Evolutionary conservation across 2,888 invertebrate species (phyloP).

Genomic region (Andricus quercusramuli): DNA sequence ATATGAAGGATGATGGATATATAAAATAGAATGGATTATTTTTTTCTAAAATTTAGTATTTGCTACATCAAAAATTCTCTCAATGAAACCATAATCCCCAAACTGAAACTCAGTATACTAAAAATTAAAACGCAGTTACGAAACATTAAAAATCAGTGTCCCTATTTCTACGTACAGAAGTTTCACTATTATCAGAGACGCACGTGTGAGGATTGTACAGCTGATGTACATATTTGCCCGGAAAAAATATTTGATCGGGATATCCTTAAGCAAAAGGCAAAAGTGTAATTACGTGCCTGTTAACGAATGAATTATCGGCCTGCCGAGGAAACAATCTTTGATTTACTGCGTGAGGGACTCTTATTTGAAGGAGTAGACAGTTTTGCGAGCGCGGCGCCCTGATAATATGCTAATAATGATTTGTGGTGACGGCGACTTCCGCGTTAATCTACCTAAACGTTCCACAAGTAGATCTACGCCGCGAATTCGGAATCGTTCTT

Average conservation of each 20-base stretch:
- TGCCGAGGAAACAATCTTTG: constrained; percentile 67
- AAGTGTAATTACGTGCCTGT: constrained; percentile 73
- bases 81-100: too few relatives aligned
- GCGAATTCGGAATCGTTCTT: constrained; percentile 49
- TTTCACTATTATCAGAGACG: not conserved
- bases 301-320: constrained; percentile 73
- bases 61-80: too few relatives aligned
- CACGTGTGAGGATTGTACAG: not conserved
- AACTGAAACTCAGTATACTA: too few relatives aligned
- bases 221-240: constrained; percentile 43
- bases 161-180: not conserved
- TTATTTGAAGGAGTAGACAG: constrained; percentile 62
- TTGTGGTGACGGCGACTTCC: constrained; percentile 67
- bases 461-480: constrained; percentile 54
- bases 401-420: constrained; percentile 76
- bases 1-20: too few relatives aligned
- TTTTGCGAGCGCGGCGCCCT: constrained; percentile 57
- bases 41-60: too few relatives aligned
- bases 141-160: too few relatives aligned
- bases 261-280: constrained; percentile 52
- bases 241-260: constrained; percentile 55
- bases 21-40: too few relatives aligned
- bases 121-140: too few relatives aligned
- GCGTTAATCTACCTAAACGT: constrained; percentile 65
- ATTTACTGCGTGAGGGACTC: constrained; percentile 65